Evolutionary conservation across 2,113 vertebrate species (phyloP).

Genomic region (Forbesichthys agassizii): DNA sequence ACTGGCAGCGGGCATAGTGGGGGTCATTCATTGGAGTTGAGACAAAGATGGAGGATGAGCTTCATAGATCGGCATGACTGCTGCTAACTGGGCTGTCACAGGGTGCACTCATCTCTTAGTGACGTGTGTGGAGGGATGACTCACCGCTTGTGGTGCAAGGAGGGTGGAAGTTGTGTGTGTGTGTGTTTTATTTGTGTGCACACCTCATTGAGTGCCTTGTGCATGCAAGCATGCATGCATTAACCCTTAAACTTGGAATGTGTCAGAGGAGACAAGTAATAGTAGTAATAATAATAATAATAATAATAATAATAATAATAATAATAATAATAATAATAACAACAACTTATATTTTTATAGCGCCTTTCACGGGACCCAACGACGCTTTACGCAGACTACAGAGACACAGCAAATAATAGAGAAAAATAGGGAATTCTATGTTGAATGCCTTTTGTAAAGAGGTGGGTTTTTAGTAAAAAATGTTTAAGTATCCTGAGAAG

Average conservation of each 20-base stretch:
- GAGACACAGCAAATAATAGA: too few relatives aligned
- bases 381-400: too few relatives aligned
- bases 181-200: conserved; percentile 8
- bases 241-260: conserved; percentile 50
- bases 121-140: conserved; percentile 80
- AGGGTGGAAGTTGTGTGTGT: conserved; percentile 37
- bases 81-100: conserved; percentile 77
- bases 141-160: conserved; percentile 70
- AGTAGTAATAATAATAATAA: too few relatives aligned
- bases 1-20: conserved; percentile 57
- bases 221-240: conserved; percentile 20
- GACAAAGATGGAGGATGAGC: conserved; percentile 64
- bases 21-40: conserved; percentile 61
- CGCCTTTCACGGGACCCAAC: too few relatives aligned
- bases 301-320: too few relatives aligned
- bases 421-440: background rate
- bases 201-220: conserved; percentile 11
- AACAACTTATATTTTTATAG: too few relatives aligned
- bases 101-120: conserved; percentile 74
- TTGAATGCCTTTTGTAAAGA: too few relatives aligned
- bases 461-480: too few relatives aligned
- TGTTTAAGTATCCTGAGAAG: too few relatives aligned
- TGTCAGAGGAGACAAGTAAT: background rate
- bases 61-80: conserved; percentile 69
- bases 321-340: too few relatives aligned